Percentiles rank a stretch among this genome's conserved stretches.
Conservation (phyloP, 2,797 vertebrate genomes). For the Parambassis ranga region DNA sequence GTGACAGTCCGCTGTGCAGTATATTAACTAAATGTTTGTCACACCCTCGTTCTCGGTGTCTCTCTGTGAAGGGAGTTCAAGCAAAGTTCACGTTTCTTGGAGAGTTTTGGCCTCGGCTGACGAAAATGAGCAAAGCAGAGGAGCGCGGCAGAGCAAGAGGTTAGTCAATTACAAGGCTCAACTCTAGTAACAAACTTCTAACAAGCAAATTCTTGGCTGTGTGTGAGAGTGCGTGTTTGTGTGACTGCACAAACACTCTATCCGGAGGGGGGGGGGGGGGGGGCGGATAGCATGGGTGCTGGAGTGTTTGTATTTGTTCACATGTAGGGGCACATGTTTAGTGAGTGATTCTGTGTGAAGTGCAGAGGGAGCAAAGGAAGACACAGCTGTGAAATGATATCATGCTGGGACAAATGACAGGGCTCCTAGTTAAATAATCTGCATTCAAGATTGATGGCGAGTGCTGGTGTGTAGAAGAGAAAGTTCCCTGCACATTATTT, state of each 20-base stretch:
- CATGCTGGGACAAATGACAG: constrained; percentile 52
- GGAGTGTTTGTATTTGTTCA: constrained; percentile 34
- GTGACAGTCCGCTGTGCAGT: neutral
- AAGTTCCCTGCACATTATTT: neutral
- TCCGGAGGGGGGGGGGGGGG: constrained; percentile 1
- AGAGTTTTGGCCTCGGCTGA: constrained; percentile 58
- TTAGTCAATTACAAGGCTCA: constrained; percentile 75
- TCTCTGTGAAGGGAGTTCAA: constrained; percentile 61
- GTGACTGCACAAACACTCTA: neutral
- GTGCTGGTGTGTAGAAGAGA: constrained; percentile 20
- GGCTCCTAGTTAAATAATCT: constrained; percentile 40
- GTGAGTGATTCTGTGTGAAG: constrained; percentile 30
- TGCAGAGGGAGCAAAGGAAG: constrained; percentile 23
- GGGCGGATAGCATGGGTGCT: constrained; percentile 12
- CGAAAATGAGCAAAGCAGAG: constrained; percentile 67
- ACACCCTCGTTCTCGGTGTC: constrained; percentile 40
- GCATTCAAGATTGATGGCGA: constrained; percentile 25
- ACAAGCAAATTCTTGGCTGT: constrained; percentile 59
- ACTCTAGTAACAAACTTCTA: constrained; percentile 71
- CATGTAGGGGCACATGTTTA: constrained; percentile 25
- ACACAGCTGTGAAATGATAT: constrained; percentile 47
- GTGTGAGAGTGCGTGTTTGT: constrained; percentile 20
- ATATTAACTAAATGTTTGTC: constrained; percentile 52
- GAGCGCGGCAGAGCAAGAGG: constrained; percentile 67
- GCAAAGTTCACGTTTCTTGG: constrained; percentile 72